A percentile compares a stretch with the other conserved stretches of the same genome.
Conservation (phyloP, 2,113 vertebrate genomes). For the Carollia perspicillata region DNA sequence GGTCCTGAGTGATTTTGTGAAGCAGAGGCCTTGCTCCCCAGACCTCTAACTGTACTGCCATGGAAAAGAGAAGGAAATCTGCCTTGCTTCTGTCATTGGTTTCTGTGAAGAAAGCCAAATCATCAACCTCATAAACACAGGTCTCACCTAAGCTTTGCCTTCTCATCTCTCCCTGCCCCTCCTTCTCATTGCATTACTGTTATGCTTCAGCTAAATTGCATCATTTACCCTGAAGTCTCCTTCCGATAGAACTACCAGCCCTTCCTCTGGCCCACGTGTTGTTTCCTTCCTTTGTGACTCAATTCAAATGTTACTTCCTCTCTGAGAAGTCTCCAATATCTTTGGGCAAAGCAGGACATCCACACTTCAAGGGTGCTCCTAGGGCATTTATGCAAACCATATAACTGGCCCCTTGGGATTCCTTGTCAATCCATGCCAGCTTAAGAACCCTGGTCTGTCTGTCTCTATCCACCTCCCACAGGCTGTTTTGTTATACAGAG, state of each 20-base stretch:
- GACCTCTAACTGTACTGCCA: not conserved
- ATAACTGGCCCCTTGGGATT: not conserved
- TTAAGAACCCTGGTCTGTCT: too few relatives aligned
- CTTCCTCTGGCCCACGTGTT: not conserved
- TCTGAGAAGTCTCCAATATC: not conserved
- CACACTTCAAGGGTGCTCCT: not conserved
- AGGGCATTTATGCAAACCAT: not conserved
- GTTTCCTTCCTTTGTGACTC: not conserved
- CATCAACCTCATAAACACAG: not conserved
- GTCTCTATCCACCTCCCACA: not conserved
- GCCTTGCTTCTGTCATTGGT: not conserved
- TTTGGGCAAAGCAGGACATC: not conserved
- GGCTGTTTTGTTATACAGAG: not conserved
- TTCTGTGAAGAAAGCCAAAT: not conserved
- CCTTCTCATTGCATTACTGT: fast-evolving
- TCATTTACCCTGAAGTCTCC: not conserved
- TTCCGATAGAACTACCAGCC: not conserved
- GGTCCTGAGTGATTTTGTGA: not conserved
- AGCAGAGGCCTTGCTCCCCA: not conserved
- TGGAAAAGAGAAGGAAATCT: not conserved
- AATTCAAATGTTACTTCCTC: not conserved
- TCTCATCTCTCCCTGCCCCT: not conserved
- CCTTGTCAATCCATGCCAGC: fast-evolving
- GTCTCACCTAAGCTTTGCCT: not conserved
- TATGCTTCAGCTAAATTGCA: not conserved